Evolutionary conservation across 1,140 invertebrate genomes (phyloP).

Genomic region (Drosophila setifemur): DNA sequence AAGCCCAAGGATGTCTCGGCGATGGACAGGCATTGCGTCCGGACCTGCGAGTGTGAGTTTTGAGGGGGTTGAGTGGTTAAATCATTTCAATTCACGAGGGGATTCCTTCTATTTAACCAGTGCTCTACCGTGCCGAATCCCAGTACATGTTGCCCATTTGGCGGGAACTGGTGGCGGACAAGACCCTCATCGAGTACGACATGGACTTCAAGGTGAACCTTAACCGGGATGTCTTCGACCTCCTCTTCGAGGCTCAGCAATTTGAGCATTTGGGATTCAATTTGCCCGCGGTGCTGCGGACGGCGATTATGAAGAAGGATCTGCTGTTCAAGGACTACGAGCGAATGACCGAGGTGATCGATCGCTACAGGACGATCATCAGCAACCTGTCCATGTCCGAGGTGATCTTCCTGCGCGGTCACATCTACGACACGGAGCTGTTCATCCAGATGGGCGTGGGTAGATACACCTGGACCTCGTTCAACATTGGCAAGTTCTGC

Average conservation of each 20-base stretch:
- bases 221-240: constrained; percentile 85
- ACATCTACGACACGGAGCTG: constrained; percentile 89
- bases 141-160: constrained; percentile 85
- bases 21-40: constrained; percentile 50
- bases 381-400: constrained; percentile 86
- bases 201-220: constrained; percentile 87
- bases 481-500: constrained; percentile 90
- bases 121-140: constrained; percentile 53
- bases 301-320: constrained; percentile 82
- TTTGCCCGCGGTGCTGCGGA: constrained; percentile 82
- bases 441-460: constrained; percentile 90
- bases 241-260: constrained; percentile 89
- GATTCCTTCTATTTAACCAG: constrained; percentile 30
- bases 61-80: neutral
- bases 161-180: constrained; percentile 86
- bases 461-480: constrained; percentile 92
- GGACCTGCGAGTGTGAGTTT: constrained; percentile 69
- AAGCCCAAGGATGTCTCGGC: constrained; percentile 50
- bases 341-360: constrained; percentile 84
- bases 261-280: constrained; percentile 89
- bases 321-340: constrained; percentile 87
- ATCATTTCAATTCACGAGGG: no score
- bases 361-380: constrained; percentile 85
- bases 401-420: constrained; percentile 87
- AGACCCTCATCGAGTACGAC: constrained; percentile 86